A percentile compares a stretch with the other conserved stretches of the same genome.
These are phyloP conservation scores for Rhamphomyia laevipes DNA, from an alignment of 2,888 invertebrate genomes.

Conservation along the genomic window DNA sequence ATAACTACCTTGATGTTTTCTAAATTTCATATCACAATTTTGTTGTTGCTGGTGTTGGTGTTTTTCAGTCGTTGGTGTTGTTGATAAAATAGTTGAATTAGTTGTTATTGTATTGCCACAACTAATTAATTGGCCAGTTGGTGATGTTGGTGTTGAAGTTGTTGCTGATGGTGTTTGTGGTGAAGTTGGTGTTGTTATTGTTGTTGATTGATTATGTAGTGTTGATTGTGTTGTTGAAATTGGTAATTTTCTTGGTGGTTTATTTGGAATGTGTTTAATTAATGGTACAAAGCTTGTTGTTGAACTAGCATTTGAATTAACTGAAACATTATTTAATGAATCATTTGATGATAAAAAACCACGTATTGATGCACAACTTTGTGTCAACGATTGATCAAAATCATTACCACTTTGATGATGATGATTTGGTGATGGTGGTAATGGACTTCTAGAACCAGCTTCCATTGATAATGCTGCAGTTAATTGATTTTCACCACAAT, in stretches of 20 bases:
- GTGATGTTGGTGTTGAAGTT: conserved; percentile 5
- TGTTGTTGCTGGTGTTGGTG: conserved; percentile 4
- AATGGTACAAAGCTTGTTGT: conserved; percentile 1
- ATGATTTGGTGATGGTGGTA: conserved; percentile 51
- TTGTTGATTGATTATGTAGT: background rate
- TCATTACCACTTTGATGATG: conserved; percentile 24
- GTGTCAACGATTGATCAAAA: conserved; percentile 32
- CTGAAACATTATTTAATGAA: conserved; percentile 29
- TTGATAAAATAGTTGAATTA: background rate
- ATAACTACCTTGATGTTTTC: conserved; percentile 33
- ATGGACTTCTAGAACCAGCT: conserved; percentile 68
- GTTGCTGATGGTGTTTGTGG: conserved; percentile 12
- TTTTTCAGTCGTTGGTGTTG: background rate
- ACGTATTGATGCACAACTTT: conserved; percentile 28
- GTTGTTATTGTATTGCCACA: background rate
- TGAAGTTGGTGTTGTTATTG: conserved; percentile 17
- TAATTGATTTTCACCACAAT: conserved; percentile 64
- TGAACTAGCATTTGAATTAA: conserved; percentile 17
- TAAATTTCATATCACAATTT: conserved; percentile 29
- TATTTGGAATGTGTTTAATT: conserved; percentile 32
- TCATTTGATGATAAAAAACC: conserved; percentile 34
- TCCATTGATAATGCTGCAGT: conserved; percentile 65
- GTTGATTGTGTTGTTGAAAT: conserved; percentile 3
- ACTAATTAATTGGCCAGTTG: conserved; percentile 4
- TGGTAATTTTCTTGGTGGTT: conserved; percentile 34